Conservation (phyloP, 1,140 invertebrate genomes). For the Choristoneura fumiferana region DNA sequence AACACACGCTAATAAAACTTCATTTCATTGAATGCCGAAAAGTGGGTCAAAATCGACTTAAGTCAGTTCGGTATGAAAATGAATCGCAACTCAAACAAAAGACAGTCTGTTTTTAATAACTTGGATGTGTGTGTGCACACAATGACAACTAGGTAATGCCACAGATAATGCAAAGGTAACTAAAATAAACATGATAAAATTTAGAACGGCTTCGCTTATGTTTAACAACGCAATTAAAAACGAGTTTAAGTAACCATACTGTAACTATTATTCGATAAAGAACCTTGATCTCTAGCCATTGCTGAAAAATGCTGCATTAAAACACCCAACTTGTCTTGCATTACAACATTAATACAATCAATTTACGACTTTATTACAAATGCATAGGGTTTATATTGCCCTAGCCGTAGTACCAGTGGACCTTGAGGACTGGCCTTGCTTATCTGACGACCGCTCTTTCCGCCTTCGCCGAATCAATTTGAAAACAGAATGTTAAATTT, state of each 20-base stretch:
- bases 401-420: conserved; percentile 42
- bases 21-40: too few relatives aligned
- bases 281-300: conserved; percentile 74
- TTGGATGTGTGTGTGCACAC: too few relatives aligned
- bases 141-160: too few relatives aligned
- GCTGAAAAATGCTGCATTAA: conserved; percentile 75
- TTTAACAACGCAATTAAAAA: conserved; percentile 2
- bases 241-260: conserved; percentile 13
- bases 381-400: conserved; percentile 46
- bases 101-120: too few relatives aligned
- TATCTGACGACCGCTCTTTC: conserved; percentile 73
- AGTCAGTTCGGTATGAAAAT: too few relatives aligned
- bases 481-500: conserved; percentile 26
- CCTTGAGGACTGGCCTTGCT: conserved; percentile 71
- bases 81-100: too few relatives aligned
- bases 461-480: conserved; percentile 75
- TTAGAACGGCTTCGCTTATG: background rate
- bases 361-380: conserved; percentile 42
- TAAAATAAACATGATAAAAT: too few relatives aligned
- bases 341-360: conserved; percentile 24
- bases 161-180: too few relatives aligned
- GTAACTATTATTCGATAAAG: conserved; percentile 36
- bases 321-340: conserved; percentile 67
- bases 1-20: too few relatives aligned
- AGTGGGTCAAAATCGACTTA: too few relatives aligned